phyloP scores from a whole-genome alignment of 2,888 invertebrate species.

The Coelinius sp. region DNA sequence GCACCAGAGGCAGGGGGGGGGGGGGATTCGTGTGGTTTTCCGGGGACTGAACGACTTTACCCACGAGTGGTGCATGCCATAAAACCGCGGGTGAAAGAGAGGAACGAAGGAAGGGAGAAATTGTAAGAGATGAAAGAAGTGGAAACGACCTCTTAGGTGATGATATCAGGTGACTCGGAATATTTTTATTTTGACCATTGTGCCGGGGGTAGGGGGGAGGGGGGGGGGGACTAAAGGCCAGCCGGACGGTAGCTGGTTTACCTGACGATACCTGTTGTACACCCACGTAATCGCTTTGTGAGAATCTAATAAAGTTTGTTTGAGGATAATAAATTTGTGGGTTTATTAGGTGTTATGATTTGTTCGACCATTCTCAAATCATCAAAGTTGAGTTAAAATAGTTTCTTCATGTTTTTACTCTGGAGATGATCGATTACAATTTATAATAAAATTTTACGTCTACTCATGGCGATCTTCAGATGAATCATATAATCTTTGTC shows the following conservation, averaged over 20 bases:
- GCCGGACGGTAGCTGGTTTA: conserved; percentile 4
- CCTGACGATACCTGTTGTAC: conserved; percentile 13
- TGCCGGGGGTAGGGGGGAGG: not conserved
- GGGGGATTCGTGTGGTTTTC: conserved; percentile 2
- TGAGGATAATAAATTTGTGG: not conserved
- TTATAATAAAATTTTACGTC: too few relatives aligned
- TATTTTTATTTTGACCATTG: conserved; percentile 18
- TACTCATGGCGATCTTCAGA: too few relatives aligned
- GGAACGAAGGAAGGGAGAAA: not conserved
- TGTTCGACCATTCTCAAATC: not conserved
- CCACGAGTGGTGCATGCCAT: not conserved
- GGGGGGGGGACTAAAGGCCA: too few relatives aligned
- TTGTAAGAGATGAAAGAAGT: conserved; percentile 2
- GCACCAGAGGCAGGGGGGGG: too few relatives aligned
- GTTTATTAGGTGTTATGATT: not conserved
- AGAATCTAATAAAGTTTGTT: conserved; percentile 14
- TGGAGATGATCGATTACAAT: too few relatives aligned
- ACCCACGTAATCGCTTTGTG: conserved; percentile 3
- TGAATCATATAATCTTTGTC: too few relatives aligned
- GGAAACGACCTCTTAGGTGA: conserved; percentile 14
- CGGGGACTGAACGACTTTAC: conserved; percentile 16
- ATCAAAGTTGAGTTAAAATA: not conserved
- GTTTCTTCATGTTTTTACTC: not conserved
- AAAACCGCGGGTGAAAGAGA: not conserved
- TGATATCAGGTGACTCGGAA: conserved; percentile 24